These are phyloP conservation scores for Drosophila hamatofila DNA, from an alignment of 2,888 invertebrate species.

Conservation along the genomic window DNA sequence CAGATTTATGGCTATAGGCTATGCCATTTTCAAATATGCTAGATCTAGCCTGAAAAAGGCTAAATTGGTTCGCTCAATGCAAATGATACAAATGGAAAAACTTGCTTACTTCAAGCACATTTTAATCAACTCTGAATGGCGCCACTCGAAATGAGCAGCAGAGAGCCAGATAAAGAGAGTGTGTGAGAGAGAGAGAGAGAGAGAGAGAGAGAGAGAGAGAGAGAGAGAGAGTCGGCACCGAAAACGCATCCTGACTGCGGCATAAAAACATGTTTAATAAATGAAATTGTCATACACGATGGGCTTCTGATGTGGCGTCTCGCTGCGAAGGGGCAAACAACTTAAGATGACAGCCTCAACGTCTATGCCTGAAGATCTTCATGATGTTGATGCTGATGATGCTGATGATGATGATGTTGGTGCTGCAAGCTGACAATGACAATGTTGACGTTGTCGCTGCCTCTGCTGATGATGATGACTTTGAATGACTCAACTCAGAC, in stretches of 20 bases:
- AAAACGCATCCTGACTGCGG: constrained; percentile 46
- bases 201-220: not conserved
- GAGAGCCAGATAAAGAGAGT: not conserved
- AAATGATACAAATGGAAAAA: constrained; percentile 17
- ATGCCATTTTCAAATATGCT: too few relatives aligned
- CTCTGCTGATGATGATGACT: constrained; percentile 66
- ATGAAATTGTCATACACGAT: constrained; percentile 75
- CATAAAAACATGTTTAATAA: constrained; percentile 70
- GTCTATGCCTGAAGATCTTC: constrained; percentile 18
- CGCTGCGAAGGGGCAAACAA: constrained; percentile 16
- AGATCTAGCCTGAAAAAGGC: too few relatives aligned
- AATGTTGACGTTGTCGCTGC: constrained; percentile 54
- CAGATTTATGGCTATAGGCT: too few relatives aligned
- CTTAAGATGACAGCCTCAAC: constrained; percentile 42
- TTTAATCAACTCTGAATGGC: constrained; percentile 35
- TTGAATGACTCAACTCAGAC: constrained; percentile 67
- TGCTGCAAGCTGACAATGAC: constrained; percentile 63
- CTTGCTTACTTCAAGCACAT: constrained; percentile 14
- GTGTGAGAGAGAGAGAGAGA: not conserved
- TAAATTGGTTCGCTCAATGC: constrained; percentile 4
- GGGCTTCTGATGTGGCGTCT: constrained; percentile 40
- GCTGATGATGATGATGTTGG: not conserved
- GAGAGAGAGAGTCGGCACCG: not conserved
- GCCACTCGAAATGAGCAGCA: constrained; percentile 32
- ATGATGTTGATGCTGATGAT: constrained; percentile 1